Base-by-base conservation (phyloP, 2,113 vertebrate genomes). In the Heloderma charlesbogerti region DNA sequence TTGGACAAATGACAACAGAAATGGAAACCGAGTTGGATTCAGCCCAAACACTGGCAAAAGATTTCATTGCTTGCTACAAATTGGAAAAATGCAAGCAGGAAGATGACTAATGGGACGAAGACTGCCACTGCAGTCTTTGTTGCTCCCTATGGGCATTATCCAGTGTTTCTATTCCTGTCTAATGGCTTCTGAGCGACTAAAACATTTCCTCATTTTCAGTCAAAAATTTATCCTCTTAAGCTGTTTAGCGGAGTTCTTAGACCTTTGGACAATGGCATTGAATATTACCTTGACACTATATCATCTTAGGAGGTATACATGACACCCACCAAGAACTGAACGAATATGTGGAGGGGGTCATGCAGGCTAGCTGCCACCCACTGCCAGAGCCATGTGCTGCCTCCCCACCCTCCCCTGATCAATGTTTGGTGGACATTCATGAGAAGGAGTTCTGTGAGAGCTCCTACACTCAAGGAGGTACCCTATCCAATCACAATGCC, bases 1-100 rank as follows among this genome's bases (percentile, higher is more conserved):
- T 80, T 80, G 75, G 16, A 15, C 87, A 88, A 80, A 40, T 74
- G 85, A 86, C 40, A 72, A 87, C 75, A 37, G 51, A 20, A 63
- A 31, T 66, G 54, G 48, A 67, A 79, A 18, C 63, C 15, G 40
- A 48, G 40, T n/a, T 25, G 43, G 20, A 63, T 54, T 71, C 87
- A 81, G 45, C 43, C 63, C 60, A 88, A 54, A 27, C 13, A 69
- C 43, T 9, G 78, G 13, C 45, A 37, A 71, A 71, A 34, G 22
- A 45, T 13, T 88, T 34, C 40, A 71, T 45, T 81, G 60, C 77
- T 78, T 88, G 86, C 87, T 88, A 48, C 75, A 48, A 12, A 34
- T 63, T n/a, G 15, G 43, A 45, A 74, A 78, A 67, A n/a, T 71
- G 22, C 63, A 37, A 88, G 43, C 45, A 66, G 57, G 60, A 81